Percentiles rank a stretch among this genome's conserved stretches.
Evolutionary conservation across 2,888 invertebrate species (phyloP).

Genomic region (Drosophila cracens): DNA sequence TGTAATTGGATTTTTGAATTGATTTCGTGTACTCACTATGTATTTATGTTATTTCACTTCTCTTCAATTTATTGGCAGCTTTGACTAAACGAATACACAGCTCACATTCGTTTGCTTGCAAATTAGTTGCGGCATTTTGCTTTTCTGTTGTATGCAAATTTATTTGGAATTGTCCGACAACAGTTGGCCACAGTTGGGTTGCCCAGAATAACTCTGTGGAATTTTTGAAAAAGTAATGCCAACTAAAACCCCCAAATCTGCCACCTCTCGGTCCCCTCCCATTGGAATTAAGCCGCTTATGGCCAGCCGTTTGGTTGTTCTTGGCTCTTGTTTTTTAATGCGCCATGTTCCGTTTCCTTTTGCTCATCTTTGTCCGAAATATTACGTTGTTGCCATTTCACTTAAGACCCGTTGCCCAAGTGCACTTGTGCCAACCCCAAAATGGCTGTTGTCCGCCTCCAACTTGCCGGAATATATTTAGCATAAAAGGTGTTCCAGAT

Average conservation of each 20-base stretch:
- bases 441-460: constrained; percentile 60
- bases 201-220: constrained; percentile 30
- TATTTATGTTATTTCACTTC: constrained; percentile 8
- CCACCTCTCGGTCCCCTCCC: not conserved
- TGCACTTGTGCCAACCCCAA: constrained; percentile 80
- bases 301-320: constrained; percentile 44
- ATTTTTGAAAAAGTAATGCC: constrained; percentile 26
- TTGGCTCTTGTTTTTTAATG: constrained; percentile 55
- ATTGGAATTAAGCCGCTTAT: constrained; percentile 72
- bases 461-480: constrained; percentile 60
- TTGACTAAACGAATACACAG: constrained; percentile 10
- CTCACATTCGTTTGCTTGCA: constrained; percentile 31
- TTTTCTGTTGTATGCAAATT: constrained; percentile 49
- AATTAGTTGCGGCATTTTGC: constrained; percentile 65
- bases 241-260: constrained; percentile 7
- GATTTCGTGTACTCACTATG: not conserved
- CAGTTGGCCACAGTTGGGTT: constrained; percentile 14
- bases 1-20: constrained; percentile 45
- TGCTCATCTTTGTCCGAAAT: constrained; percentile 52
- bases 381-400: constrained; percentile 73
- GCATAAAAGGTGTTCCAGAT: constrained; percentile 68
- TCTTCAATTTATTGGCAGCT: constrained; percentile 1
- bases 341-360: constrained; percentile 45
- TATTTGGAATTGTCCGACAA: constrained; percentile 48
- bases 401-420: constrained; percentile 75